These are phyloP conservation scores for Eupelmus urozonus DNA, from an alignment of 2,888 invertebrate species.

Conservation along the genomic window DNA sequence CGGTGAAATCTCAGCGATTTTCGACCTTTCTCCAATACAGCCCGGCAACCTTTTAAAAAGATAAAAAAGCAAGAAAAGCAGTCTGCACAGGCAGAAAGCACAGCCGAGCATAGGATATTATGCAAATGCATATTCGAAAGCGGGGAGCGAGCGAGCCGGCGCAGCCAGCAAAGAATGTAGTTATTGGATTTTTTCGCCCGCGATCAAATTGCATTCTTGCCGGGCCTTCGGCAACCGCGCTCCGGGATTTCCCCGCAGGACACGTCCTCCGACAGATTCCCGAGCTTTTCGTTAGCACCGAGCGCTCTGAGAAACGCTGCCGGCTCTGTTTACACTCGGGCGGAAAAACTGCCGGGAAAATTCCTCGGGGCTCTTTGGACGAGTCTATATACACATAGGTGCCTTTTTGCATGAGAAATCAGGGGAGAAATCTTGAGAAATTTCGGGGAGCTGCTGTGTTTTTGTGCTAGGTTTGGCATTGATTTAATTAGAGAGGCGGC, in stretches of 20 bases:
- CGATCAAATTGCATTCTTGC: constrained; percentile 74
- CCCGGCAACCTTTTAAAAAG: neutral
- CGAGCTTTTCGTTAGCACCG: constrained; percentile 20
- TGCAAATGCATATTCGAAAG: constrained; percentile 61
- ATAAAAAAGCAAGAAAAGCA: neutral
- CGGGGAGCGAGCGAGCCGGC: constrained; percentile 27
- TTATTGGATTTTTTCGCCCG: constrained; percentile 73
- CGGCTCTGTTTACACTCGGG: no score
- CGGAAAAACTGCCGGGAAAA: no score
- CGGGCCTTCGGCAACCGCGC: constrained; percentile 16
- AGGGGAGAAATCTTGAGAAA: neutral
- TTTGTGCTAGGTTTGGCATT: constrained; percentile 19
- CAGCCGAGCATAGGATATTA: constrained; percentile 52
- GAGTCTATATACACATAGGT: no score
- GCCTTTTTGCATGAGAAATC: neutral
- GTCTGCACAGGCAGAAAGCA: constrained; percentile 1
- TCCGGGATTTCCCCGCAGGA: constrained; percentile 12
- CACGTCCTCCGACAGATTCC: neutral
- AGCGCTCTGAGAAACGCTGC: no score
- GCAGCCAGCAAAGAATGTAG: constrained; percentile 69
- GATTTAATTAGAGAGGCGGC: constrained; percentile 36
- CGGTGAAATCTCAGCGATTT: constrained; percentile 3
- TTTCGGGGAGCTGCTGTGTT: neutral
- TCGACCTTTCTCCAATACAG: neutral
- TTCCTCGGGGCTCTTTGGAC: no score